phyloP scores from a whole-genome alignment of 2,797 vertebrate species.

The Hemitrygon akajei region DNA sequence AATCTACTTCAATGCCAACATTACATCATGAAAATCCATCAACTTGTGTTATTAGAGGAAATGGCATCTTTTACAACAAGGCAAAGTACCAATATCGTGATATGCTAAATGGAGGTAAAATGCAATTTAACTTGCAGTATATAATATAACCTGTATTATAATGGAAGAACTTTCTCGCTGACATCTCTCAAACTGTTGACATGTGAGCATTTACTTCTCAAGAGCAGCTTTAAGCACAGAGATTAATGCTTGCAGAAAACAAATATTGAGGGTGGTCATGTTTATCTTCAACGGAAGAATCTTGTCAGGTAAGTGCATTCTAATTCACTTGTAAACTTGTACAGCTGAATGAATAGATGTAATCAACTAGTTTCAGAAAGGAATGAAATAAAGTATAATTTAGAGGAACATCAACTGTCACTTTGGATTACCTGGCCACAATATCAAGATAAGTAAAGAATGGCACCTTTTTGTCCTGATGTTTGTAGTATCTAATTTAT shows the following conservation, averaged over 20 bases:
- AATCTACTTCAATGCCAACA: not conserved
- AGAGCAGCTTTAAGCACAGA: slow-evolving; percentile 22
- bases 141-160: not conserved
- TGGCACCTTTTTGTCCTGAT: not conserved
- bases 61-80: not conserved
- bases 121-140: not conserved
- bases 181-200: slow-evolving; percentile 7
- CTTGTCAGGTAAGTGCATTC: slow-evolving; percentile 31
- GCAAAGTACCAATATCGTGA: slow-evolving; percentile 20
- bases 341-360: slow-evolving; percentile 25
- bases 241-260: slow-evolving; percentile 14
- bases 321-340: slow-evolving; percentile 36
- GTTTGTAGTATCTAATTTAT: not conserved
- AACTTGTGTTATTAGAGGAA: not conserved
- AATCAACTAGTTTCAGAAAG: not conserved
- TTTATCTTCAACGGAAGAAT: slow-evolving; percentile 24
- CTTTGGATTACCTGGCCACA: not conserved
- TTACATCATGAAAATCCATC: not conserved
- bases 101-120: slow-evolving; percentile 22
- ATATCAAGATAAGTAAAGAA: not conserved
- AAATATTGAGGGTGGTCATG: slow-evolving; percentile 19
- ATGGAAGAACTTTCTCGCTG: slow-evolving; percentile 7
- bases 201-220: slow-evolving; percentile 20
- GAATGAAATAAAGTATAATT: not conserved
- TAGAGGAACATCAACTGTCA: not conserved